These are phyloP conservation scores for Parascotia fuliginaria DNA, from an alignment of 2,888 invertebrate species.

Conservation along the genomic window DNA sequence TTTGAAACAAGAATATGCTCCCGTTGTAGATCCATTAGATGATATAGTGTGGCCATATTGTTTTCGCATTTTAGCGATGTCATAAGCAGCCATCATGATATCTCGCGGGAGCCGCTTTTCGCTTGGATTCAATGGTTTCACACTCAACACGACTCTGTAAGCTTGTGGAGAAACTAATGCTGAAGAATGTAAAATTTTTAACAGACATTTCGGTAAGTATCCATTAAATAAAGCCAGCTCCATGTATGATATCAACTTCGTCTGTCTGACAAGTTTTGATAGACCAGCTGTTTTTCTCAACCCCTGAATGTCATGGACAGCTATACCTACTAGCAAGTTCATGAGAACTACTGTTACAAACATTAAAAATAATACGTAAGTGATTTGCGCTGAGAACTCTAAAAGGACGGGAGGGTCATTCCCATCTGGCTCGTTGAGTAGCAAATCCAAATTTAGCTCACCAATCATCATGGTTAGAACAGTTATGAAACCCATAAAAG, in stretches of 20 bases:
- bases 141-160: constrained; percentile 92
- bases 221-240: constrained; percentile 93
- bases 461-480: constrained; percentile 96
- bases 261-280: constrained; percentile 93
- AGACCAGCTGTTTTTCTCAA: constrained; percentile 94
- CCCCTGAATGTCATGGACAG: constrained; percentile 95
- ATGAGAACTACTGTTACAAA: constrained; percentile 94
- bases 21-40: constrained; percentile 87
- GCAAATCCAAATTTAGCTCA: constrained; percentile 91
- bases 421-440: constrained; percentile 91
- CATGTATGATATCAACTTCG: constrained; percentile 94
- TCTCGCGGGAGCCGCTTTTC: constrained; percentile 92
- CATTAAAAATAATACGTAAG: constrained; percentile 91
- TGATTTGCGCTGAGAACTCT: constrained; percentile 93
- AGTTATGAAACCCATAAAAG: constrained; percentile 93
- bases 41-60: constrained; percentile 89
- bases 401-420: constrained; percentile 91
- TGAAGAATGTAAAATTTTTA: constrained; percentile 91
- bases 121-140: constrained; percentile 93
- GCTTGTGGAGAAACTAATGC: constrained; percentile 93
- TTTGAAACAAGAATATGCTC: constrained; percentile 88
- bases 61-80: constrained; percentile 91
- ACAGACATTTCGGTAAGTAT: constrained; percentile 90
- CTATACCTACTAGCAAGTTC: constrained; percentile 94
- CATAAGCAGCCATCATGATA: constrained; percentile 92